Base-by-base conservation (phyloP, 2,797 vertebrate species). In the Pelobates cultripes region DNA sequence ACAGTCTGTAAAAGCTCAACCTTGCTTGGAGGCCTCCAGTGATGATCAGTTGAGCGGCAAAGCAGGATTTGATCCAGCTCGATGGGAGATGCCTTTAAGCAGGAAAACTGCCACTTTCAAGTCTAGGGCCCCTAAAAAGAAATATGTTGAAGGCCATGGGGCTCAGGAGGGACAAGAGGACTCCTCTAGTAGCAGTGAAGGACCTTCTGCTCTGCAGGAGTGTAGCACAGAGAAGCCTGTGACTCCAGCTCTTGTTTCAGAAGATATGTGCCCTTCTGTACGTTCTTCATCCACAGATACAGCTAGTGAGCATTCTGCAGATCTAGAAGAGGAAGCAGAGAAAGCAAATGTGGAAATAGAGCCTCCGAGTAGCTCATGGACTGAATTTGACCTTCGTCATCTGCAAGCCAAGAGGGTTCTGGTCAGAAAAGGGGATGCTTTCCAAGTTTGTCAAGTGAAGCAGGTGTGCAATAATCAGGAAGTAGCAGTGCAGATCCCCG, bases 51-150 rank as follows among this genome's bases (percentile, higher is more conserved):
- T 43, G 55, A 71, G 40, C 13, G 71, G 41, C 78, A 84, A 79
- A 79, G 44, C 42, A 9, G 42, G 13, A n/a, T 80, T 43, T 1
- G 85, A 87, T 40, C 80, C 88, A 1, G 84, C 92, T 40, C 93
- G 94, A 8, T 91, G 92, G 92, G 86, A 94, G 14, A 90, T 90
- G 73, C 94, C 95, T 0, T 79, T 88, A 10, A 97, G 95, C 83
- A 92, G 96, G 70, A 97, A 97, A 91, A 97, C 96, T 0, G 96
- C 96, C 88, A 96, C 96, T 0, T 97, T 97, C 85, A 97, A 97
- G 89, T 94, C 96, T 15, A 94, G 95, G 14, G 90, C 96, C 0
- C 96, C 96, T 79, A 96, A 97, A 89, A 97, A 96, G 89, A 98
- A 97, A 87, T 95, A 94, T 17, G 94, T 94, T 5, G 96, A 93